Base-by-base conservation (phyloP, 2,797 vertebrate genomes). In the Tauraco hartlaubi region DNA sequence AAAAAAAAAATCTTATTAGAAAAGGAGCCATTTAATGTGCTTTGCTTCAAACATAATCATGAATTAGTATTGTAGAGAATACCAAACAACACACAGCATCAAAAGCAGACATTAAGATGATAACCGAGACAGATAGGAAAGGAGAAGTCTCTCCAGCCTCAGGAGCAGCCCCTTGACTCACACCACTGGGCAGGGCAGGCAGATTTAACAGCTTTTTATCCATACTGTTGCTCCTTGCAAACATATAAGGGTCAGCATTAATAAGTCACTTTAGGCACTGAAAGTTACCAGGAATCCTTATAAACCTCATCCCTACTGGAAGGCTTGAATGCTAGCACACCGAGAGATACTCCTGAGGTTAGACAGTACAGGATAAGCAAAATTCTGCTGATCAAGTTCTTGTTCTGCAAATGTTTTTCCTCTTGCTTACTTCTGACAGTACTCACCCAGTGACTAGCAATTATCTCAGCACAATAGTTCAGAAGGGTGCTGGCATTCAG, bases 401-500 rank as follows among this genome's bases (percentile, higher is more conserved):
- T 43, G 2, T 12, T 15, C 55, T 14, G 22, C 35, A 41, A 84
- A 16, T 9, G 21, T n/a, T 81, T 73, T 23, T 58, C 4, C 2
- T 51, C 39, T 39, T 19, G 21, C 23, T 52, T 51, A 52, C 51
- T 28, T 10, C 43, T 52, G 43, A 25, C 52, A 80, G 48, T 29
- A 96, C 99, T 99, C 97, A 99, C 99, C 99, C 99, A 99, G 94
- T 99, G 99, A 96, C 99, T 99, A 63, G 99, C 99, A 83, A 99
- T 99, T 91, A 99, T 99, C 97, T 99, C 99, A 46, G 99, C 99
- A 87, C 99, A 99, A 92, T 99, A 99, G 97, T 99, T 99, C 98
- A 99, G 99, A 52, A 99, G 95, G 0, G 99, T 99, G 95, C 97
- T 92, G 92, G 99, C 99, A 63, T 99, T 98, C 49, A 99, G 98